phyloP scores from a whole-genome alignment of 2,888 invertebrate species.

The Lathronympha strigana region DNA sequence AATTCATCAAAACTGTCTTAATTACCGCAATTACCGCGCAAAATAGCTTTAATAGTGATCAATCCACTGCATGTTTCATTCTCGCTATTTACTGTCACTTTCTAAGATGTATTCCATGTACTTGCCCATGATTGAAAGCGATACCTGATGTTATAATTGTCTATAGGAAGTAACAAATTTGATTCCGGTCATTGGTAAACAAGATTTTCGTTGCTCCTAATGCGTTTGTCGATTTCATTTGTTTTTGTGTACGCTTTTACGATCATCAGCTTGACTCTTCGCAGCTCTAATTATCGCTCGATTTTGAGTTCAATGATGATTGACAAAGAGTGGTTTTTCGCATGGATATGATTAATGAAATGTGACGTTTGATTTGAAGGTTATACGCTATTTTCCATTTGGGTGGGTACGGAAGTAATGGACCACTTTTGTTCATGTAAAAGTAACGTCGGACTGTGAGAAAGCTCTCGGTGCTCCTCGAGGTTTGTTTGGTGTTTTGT shows the following conservation, averaged over 20 bases:
- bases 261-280: not conserved
- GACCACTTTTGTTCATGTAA: slow-evolving; percentile 56
- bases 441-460: slow-evolving; percentile 56
- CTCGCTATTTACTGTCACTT: slow-evolving; percentile 24
- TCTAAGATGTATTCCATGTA: slow-evolving; percentile 36
- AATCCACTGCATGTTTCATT: not conserved
- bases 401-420: slow-evolving; percentile 56
- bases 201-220: slow-evolving; percentile 40
- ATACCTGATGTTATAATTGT: slow-evolving; percentile 42
- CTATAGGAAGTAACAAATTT: slow-evolving; percentile 44
- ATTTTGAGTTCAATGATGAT: slow-evolving; percentile 3
- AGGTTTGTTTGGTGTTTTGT: slow-evolving; percentile 59
- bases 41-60: slow-evolving; percentile 12
- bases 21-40: slow-evolving; percentile 18
- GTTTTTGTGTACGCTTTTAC: slow-evolving; percentile 31
- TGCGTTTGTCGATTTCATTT: slow-evolving; percentile 37
- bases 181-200: slow-evolving; percentile 38
- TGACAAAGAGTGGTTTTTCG: slow-evolving; percentile 3
- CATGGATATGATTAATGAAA: not conserved
- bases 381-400: slow-evolving; percentile 12
- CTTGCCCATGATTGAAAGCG: slow-evolving; percentile 43
- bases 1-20: slow-evolving; percentile 18
- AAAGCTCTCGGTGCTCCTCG: slow-evolving; percentile 58
- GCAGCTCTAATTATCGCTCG: not conserved
- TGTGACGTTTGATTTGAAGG: not conserved